Evolutionary conservation across 2,797 vertebrate species (phyloP).

Genomic region (Champsocephalus gunnari): DNA sequence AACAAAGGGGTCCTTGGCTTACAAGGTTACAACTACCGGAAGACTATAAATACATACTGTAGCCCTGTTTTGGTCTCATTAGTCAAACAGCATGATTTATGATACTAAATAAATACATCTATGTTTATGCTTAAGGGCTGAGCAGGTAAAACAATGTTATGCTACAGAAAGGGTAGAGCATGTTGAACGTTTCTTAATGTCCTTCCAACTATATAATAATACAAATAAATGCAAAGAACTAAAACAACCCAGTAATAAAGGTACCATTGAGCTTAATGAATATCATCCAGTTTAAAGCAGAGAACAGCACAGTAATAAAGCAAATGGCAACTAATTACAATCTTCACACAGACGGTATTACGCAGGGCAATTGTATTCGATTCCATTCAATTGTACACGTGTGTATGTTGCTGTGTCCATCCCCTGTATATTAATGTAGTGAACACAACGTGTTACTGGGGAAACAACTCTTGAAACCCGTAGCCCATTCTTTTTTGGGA

Average conservation of each 20-base stretch:
- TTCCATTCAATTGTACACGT: constrained; percentile 39
- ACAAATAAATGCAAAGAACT: not conserved
- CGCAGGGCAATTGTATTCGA: constrained; percentile 1
- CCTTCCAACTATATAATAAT: constrained; percentile 11
- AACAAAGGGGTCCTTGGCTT: constrained; percentile 2
- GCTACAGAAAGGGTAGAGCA: constrained; percentile 6
- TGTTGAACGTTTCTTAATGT: constrained; percentile 17
- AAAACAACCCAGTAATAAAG: constrained; percentile 12
- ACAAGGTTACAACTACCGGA: constrained; percentile 19
- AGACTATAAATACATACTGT: constrained; percentile 4
- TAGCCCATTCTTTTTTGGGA: constrained; percentile 52
- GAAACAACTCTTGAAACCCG: constrained; percentile 66
- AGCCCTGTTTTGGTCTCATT: constrained; percentile 30
- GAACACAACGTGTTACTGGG: constrained; percentile 60
- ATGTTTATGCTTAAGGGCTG: constrained; percentile 12
- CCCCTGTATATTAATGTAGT: constrained; percentile 35
- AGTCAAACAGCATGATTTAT: constrained; percentile 23
- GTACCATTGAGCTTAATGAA: not conserved
- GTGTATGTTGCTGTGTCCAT: constrained; percentile 32
- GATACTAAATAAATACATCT: constrained; percentile 22
- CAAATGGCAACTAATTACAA: constrained; percentile 13
- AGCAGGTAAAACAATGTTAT: constrained; percentile 2
- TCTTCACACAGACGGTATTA: constrained; percentile 21
- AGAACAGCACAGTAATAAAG: not conserved
- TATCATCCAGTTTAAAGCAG: constrained; percentile 14